phyloP scores from a whole-genome alignment of 2,797 vertebrate genomes.

The Diglossa cyanea region DNA sequence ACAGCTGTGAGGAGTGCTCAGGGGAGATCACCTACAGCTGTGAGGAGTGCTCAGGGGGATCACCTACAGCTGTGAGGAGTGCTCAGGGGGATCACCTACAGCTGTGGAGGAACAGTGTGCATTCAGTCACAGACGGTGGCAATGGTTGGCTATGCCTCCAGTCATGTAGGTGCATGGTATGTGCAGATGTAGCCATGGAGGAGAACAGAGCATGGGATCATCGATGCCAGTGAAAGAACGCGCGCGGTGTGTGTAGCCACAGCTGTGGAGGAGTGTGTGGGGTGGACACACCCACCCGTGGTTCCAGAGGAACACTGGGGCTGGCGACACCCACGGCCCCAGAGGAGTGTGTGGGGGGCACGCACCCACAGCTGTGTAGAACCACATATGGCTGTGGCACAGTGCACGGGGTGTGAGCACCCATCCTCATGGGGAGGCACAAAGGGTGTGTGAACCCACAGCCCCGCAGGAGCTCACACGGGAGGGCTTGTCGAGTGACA shows the following conservation, averaged over 20 bases:
- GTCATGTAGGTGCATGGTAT: accelerated
- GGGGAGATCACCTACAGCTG: not conserved
- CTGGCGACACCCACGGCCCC: not conserved
- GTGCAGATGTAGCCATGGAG: not conserved
- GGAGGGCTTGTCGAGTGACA: not conserved
- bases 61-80: not conserved
- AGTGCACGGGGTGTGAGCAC: accelerated
- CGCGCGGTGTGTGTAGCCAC: accelerated
- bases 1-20: not conserved
- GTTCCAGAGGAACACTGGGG: not conserved
- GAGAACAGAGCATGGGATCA: not conserved
- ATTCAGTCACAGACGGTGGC: accelerated
- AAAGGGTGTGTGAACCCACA: not conserved
- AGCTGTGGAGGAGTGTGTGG: not conserved
- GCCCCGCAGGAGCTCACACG: accelerated
- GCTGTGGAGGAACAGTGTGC: not conserved
- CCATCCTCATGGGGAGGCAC: accelerated
- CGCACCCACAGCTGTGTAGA: not conserved
- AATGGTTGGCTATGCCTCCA: not conserved
- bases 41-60: not conserved
- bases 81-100: not conserved
- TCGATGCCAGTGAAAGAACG: accelerated
- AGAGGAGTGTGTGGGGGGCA: accelerated
- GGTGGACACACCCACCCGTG: not conserved
- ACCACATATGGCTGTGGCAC: accelerated